Evolutionary conservation across 2,888 invertebrate species (phyloP), one percentile per base, ranked within the genome.

Genomic region (Alviniconcha strummeri): DNA sequence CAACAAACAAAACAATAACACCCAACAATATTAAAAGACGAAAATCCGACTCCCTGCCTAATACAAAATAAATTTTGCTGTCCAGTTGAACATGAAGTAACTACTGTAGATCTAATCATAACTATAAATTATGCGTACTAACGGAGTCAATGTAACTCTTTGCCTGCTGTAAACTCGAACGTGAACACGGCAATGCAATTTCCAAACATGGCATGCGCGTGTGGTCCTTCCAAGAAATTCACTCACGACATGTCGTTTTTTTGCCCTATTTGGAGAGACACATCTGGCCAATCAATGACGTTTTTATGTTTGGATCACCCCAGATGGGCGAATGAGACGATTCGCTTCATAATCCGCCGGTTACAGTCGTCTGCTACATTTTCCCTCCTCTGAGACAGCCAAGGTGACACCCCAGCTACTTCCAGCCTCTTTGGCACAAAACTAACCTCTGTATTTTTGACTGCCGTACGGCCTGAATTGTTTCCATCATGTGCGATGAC

Each of bases 401-500:
- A 77, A 57, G 77, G 77, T 77, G n/a, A 56, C 57, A 71, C 71
- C 19, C 71, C 19, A 17, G n/a, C 71, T 11, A 8, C 7, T 71
- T 71, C 19, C 17, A 19, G 8, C 7, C 13, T 71, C 19, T 71
- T 71, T 11, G 19, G 17, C 17, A 71, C 17, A 15, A 17, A 11
- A 71, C 17, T 71, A 17, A 11, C 13, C 60, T 60, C 60, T 60
- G 60, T 13, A 60, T 60, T 60, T 60, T 60, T 60, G 60, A 60
- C 60, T 11, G 60, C 8, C 13, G 13, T 36, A 36, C 36, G 60
- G 60, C 13, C 60, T 17, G 7, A 71, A 5, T 11, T 19, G 60
- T 19, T 67, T n/a, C 7, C 8, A 54, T 11, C 98, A 89, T 89
- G 89, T 89, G 88, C 85, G 86, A 86, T 83, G 86, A 86, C 52